phyloP scores from a whole-genome alignment of 2,888 invertebrate genomes.

The Cryptosula pallasiana region DNA sequence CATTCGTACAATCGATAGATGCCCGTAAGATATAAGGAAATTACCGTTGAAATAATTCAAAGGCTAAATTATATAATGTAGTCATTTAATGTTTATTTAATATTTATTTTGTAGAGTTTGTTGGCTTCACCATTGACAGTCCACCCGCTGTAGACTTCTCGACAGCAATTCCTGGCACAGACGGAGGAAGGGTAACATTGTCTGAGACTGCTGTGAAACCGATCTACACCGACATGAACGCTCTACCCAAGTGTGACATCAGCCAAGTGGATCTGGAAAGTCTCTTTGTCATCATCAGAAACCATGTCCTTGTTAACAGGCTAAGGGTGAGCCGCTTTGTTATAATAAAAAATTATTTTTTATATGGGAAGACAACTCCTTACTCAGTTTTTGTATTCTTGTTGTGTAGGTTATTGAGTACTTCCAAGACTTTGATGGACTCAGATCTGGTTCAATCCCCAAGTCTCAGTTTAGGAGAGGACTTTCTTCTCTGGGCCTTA shows the following conservation, averaged over 20 bases:
- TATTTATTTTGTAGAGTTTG: conserved; percentile 36
- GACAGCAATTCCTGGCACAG: conserved; percentile 21
- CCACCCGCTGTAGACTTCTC: conserved; percentile 20
- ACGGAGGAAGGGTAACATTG: conserved; percentile 18
- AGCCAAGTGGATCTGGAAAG: conserved; percentile 42
- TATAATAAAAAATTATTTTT: no score
- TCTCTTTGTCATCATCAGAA: conserved; percentile 49
- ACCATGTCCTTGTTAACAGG: conserved; percentile 47
- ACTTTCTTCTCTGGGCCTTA: conserved; percentile 45
- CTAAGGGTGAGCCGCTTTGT: conserved; percentile 39
- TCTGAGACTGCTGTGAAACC: conserved; percentile 23
- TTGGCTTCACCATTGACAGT: conserved; percentile 38
- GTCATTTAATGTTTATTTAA: no score
- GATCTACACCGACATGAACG: background rate
- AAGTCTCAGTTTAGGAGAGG: conserved; percentile 48
- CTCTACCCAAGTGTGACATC: conserved; percentile 27
- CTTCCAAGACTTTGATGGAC: conserved; percentile 52
- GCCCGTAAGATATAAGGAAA: conserved; percentile 35
- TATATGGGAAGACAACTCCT: no score
- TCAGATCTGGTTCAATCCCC: conserved; percentile 48
- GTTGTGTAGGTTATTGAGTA: conserved; percentile 48
- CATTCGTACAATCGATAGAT: conserved; percentile 53
- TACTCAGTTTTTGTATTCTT: no score
- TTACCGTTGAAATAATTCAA: no score
- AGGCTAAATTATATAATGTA: no score